phyloP scores from a whole-genome alignment of 2,888 invertebrate genomes.

The Drosophila basisetae region DNA sequence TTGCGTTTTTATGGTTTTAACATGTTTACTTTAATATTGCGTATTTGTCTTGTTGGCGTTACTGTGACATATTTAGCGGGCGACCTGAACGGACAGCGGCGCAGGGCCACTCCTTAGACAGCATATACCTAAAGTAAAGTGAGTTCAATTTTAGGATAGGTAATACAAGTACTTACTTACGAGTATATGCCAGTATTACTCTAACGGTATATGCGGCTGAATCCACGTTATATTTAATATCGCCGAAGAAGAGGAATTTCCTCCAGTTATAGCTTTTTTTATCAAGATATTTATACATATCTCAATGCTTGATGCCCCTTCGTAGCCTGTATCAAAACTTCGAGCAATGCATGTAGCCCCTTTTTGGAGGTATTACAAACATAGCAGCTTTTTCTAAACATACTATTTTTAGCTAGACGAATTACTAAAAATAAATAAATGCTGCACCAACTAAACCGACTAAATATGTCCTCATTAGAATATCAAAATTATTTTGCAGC shows the following conservation, averaged over 20 bases:
- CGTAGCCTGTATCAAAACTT: background rate
- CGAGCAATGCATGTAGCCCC: too few species aligned
- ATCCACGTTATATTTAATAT: background rate
- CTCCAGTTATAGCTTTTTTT: background rate
- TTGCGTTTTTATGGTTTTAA: conserved; percentile 79
- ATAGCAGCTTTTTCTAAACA: background rate
- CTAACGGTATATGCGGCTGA: background rate
- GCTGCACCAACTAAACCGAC: background rate
- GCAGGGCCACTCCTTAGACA: conserved; percentile 6
- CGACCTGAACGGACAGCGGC: conserved; percentile 14
- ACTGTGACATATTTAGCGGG: conserved; percentile 69
- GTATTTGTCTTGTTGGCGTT: conserved; percentile 77
- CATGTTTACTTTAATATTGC: conserved; percentile 81
- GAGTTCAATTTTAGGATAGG: background rate
- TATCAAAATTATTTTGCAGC: background rate
- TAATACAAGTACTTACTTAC: background rate
- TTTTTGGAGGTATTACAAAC: background rate
- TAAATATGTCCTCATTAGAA: background rate
- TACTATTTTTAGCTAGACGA: background rate
- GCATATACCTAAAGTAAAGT: conserved; percentile 1
- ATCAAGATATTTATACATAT: background rate
- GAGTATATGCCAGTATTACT: background rate
- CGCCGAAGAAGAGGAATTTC: background rate
- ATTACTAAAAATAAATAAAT: background rate
- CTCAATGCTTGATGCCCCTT: background rate